A percentile compares a stretch with the other conserved stretches of the same genome.
Conservation (phyloP, 92 coral and sea anemone genomes). For the Parazoanthus darwini region DNA sequence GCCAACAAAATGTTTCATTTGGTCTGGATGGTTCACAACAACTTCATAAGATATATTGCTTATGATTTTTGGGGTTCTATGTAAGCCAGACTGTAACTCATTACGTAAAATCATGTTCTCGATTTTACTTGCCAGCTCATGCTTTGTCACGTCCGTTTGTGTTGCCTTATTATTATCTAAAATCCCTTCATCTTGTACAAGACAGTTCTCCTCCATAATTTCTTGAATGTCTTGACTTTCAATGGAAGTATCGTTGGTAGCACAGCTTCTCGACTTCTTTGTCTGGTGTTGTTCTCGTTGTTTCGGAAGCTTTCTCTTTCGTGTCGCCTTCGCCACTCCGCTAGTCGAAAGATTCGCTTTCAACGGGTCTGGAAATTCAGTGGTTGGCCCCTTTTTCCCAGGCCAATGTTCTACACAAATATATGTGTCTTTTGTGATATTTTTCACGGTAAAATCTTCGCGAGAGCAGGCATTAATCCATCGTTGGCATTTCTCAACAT, state of each 20-base stretch:
- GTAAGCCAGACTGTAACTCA: slow-evolving; percentile 23
- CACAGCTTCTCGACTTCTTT: slow-evolving; percentile 5
- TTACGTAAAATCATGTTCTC: slow-evolving; percentile 44
- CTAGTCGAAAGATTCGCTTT: slow-evolving; percentile 25
- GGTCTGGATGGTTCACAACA: slow-evolving; percentile 37
- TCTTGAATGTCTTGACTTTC: too few species aligned
- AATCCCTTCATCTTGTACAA: too few species aligned
- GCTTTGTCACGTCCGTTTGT: slow-evolving; percentile 31
- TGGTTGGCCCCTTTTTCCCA: slow-evolving; percentile 20
- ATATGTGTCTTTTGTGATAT: slow-evolving; percentile 44
- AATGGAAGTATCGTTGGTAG: too few species aligned
- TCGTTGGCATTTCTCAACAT: slow-evolving; percentile 51
- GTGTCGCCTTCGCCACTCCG: slow-evolving; percentile 39
- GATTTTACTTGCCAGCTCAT: slow-evolving; percentile 42
- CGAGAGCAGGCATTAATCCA: slow-evolving; percentile 65
- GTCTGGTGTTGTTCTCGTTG: slow-evolving; percentile 31
- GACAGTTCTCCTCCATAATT: too few species aligned
- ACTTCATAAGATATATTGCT: slow-evolving; percentile 34
- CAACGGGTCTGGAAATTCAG: background rate
- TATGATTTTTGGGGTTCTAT: slow-evolving; percentile 22
- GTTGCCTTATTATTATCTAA: background rate
- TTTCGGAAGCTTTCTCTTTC: slow-evolving; percentile 42
- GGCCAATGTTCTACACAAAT: slow-evolving; percentile 67
- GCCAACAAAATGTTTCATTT: slow-evolving; percentile 35
- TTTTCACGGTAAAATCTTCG: slow-evolving; percentile 37